Evolutionary conservation across 2,797 vertebrate species (phyloP), one percentile per base, ranked within the genome.

Genomic region (Caiman crocodilus): DNA sequence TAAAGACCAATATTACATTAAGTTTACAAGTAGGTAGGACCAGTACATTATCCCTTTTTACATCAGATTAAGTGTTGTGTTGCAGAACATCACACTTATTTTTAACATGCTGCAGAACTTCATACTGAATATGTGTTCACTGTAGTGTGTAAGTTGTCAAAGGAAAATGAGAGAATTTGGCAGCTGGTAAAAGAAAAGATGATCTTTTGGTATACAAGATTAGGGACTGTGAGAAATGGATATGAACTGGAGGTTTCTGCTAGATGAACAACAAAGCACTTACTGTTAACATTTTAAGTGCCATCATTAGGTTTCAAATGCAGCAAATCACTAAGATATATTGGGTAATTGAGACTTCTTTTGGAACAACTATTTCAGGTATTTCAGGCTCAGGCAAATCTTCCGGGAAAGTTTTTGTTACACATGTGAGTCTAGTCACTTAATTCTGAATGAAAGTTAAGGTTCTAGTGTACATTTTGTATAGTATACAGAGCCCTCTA

Each of bases 21-120:
- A 89, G 84, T 32, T 81, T 1, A 30, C 17, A 82, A 94, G 76
- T 21, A 74, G 83, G 42, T 0, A 4, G 61, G 58, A 65, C 23
- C 55, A 3, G 32, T 71, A 25, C n/a, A 71, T 2, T 71, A 23
- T 71, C 67, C 18, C 21, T 42, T 42, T 78, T 86, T 55, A 57
- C 30, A 35, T 74, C 73, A 80, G 90, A 81, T 10, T 35, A 95
- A 93, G 86, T 14, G 21, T 76, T 79, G 81, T 94, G 58, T 20
- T 73, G 21, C 7, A 5, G 79, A 79, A 76, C 79, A n/a, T 50
- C 2, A 7, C 64, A 85, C 50, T 94, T 16, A 77, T 82, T 32
- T 71, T 60, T 71, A 65, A 15, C 83, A 75, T 85, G 79, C 75
- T 85, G 76, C n/a, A 55, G 61, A 81, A 18, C 35, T 32, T 89